A percentile compares a stretch with the other conserved stretches of the same genome.
Evolutionary conservation across 2,797 vertebrate species (phyloP).

Genomic region (Nannoperca australis): DNA sequence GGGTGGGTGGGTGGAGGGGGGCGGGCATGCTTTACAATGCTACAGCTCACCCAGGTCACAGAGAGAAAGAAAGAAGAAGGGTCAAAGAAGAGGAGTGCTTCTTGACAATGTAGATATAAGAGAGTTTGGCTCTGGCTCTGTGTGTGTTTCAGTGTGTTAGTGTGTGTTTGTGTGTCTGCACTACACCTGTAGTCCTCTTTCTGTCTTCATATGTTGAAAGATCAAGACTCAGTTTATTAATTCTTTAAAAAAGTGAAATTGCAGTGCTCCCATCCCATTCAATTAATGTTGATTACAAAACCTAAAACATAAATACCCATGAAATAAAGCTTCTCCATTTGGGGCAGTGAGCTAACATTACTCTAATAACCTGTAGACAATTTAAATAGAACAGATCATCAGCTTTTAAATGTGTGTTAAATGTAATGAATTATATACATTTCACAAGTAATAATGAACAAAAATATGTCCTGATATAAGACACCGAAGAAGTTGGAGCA

Average conservation of each 20-base stretch:
- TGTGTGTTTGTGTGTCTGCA: slow-evolving; percentile 20
- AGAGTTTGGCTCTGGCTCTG: slow-evolving; percentile 27
- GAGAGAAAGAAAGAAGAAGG: slow-evolving; percentile 65
- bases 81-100: slow-evolving; percentile 66
- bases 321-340: slow-evolving; percentile 1
- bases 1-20: slow-evolving; percentile 15
- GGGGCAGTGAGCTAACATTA: neutral
- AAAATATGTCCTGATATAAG: neutral
- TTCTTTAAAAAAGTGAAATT: neutral
- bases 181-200: slow-evolving; percentile 2
- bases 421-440: neutral
- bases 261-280: neutral
- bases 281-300: neutral
- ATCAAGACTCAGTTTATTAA: slow-evolving; percentile 5
- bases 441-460: neutral
- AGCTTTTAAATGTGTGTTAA: neutral
- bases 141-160: neutral
- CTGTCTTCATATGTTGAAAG: slow-evolving; percentile 14
- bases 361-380: neutral
- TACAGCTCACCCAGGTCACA: slow-evolving; percentile 65
- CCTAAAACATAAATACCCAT: neutral
- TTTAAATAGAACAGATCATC: neutral
- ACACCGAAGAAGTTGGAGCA: neutral
- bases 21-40: slow-evolving; percentile 60
- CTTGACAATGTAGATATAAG: slow-evolving; percentile 68